Conservation (phyloP, 2,113 vertebrate genomes). For the Neotoma lepida region DNA sequence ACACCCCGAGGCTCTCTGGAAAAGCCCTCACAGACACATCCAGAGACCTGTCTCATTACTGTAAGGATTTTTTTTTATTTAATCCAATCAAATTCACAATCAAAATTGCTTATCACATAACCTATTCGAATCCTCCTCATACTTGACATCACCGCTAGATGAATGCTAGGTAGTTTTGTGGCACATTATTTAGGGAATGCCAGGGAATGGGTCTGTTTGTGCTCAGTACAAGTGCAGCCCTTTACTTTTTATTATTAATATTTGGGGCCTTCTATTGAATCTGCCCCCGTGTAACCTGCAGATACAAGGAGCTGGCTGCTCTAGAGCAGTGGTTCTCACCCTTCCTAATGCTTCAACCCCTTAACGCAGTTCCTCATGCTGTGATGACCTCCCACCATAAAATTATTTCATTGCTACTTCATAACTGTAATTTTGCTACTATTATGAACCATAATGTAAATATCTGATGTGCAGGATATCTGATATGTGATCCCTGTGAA, state of each 20-base stretch:
- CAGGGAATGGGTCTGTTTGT: background rate
- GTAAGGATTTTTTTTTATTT: background rate
- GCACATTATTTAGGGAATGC: background rate
- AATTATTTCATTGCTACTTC: background rate
- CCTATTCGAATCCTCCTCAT: too few species aligned
- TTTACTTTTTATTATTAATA: background rate
- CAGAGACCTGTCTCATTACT: background rate
- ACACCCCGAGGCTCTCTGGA: background rate
- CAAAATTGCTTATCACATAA: background rate
- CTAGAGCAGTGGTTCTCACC: background rate
- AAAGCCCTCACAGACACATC: background rate
- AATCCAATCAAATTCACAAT: background rate
- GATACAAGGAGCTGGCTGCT: accelerated
- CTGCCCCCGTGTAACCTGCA: too few species aligned
- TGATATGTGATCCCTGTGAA: background rate
- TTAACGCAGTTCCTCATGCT: background rate
- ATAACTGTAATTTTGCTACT: background rate
- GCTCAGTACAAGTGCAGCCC: too few species aligned
- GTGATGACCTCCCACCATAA: too few species aligned
- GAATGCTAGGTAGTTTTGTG: background rate
- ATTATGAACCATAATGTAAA: background rate
- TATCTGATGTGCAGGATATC: background rate
- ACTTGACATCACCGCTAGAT: background rate
- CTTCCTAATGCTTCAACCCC: background rate
- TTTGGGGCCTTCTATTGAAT: background rate